Conservation (phyloP, 2,113 vertebrate species). For the Megaptera novaeangliae region DNA sequence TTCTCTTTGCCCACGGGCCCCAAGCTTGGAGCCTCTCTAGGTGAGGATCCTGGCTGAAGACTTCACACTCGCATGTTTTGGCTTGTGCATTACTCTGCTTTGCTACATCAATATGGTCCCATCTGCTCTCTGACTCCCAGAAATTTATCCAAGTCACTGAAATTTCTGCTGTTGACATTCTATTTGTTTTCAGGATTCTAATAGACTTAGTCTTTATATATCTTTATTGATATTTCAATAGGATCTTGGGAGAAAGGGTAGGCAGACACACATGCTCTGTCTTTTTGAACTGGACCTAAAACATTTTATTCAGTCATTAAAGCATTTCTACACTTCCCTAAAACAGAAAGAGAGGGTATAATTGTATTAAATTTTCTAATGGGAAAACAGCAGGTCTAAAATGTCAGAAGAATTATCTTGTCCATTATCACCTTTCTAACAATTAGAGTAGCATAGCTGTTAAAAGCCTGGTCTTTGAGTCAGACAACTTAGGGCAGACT, state of each 20-base stretch:
- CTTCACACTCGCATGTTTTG: neutral
- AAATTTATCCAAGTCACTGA: neutral
- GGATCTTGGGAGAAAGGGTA: neutral
- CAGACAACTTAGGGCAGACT: neutral
- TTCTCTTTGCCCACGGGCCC: neutral
- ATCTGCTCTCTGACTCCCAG: neutral
- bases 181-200: neutral
- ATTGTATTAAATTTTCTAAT: neutral
- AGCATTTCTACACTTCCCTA: neutral
- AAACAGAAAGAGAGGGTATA: neutral
- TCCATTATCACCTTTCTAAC: neutral
- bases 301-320: constrained; percentile 2
- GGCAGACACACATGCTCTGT: neutral
- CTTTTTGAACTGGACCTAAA: neutral
- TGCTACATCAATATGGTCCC: neutral
- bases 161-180: neutral
- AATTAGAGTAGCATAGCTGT: neutral
- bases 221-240: neutral
- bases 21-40: neutral
- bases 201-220: neutral
- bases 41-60: neutral
- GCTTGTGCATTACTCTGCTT: neutral
- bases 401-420: neutral
- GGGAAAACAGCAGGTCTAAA: neutral
- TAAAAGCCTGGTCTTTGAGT: neutral